Conservation (phyloP, 2,888 invertebrate genomes). For the Chloroclysta siterata region DNA sequence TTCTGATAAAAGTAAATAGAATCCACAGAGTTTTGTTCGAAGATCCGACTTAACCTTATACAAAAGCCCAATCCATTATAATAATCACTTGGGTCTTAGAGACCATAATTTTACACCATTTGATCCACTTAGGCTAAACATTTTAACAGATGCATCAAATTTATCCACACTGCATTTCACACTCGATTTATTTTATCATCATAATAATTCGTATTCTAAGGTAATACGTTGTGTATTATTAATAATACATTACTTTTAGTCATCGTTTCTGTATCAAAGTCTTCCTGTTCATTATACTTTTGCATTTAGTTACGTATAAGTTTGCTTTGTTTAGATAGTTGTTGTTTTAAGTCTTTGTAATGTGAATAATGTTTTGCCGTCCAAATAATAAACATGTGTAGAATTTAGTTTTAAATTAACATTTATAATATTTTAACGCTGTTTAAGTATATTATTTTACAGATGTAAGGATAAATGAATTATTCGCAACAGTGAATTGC, state of each 20-base stretch:
- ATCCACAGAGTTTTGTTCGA: neutral
- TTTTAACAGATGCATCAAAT: constrained; percentile 20
- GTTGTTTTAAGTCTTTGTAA: constrained; percentile 49
- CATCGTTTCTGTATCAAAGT: constrained; percentile 67
- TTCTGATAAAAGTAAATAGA: neutral
- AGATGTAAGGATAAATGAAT: neutral
- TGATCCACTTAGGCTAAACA: constrained; percentile 18
- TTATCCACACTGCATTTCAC: constrained; percentile 28
- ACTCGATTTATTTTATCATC: constrained; percentile 30
- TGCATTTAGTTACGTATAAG: constrained; percentile 79
- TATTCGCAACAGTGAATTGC: constrained; percentile 29
- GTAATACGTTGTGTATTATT: constrained; percentile 44
- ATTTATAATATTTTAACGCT: neutral
- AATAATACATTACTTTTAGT: constrained; percentile 53
- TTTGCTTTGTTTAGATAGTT: constrained; percentile 55
- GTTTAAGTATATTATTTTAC: neutral
- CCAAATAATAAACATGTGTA: constrained; percentile 60
- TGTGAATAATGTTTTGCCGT: constrained; percentile 74
- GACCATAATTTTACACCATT: constrained; percentile 27
- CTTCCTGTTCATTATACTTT: constrained; percentile 77
- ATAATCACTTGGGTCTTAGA: constrained; percentile 27
- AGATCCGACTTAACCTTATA: constrained; percentile 22
- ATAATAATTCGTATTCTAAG: constrained; percentile 34
- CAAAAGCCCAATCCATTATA: constrained; percentile 23
- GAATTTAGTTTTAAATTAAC: constrained; percentile 42